Conservation (phyloP, 2,888 invertebrate species). For the Ariolimax columbianus region DNA sequence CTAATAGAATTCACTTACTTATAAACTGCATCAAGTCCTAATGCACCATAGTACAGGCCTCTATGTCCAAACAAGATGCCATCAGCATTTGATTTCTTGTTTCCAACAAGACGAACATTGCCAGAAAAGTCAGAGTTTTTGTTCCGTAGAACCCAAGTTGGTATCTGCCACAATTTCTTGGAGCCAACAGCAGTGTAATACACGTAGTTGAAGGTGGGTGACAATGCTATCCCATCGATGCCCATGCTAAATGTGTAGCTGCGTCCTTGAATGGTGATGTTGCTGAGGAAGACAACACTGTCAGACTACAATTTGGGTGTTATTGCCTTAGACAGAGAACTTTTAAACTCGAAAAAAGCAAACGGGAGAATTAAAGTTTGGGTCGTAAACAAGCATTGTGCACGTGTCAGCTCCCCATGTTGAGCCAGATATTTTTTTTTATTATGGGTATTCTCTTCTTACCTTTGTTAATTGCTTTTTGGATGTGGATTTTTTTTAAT, state of each 20-base stretch:
- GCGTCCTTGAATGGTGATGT: slow-evolving; percentile 35
- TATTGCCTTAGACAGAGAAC: too few species aligned
- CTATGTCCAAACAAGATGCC: slow-evolving; percentile 33
- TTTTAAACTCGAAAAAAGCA: too few species aligned
- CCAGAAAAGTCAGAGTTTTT: slow-evolving; percentile 8
- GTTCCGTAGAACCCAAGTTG: slow-evolving; percentile 27
- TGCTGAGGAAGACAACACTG: slow-evolving; percentile 34
- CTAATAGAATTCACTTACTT: slow-evolving; percentile 4
- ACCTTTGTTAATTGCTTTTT: too few species aligned
- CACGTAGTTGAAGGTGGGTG: slow-evolving; percentile 64
- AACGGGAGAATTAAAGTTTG: too few species aligned
- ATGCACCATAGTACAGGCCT: slow-evolving; percentile 16
- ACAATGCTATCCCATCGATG: slow-evolving; percentile 69
- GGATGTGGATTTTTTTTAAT: too few species aligned
- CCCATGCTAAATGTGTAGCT: slow-evolving; percentile 42
- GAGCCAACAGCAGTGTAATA: slow-evolving; percentile 67
- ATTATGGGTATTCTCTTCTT: too few species aligned
- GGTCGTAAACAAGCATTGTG: too few species aligned
- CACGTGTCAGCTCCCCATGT: too few species aligned
- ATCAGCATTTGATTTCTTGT: slow-evolving; percentile 32
- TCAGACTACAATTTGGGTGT: too few species aligned
- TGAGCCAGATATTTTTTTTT: too few species aligned
- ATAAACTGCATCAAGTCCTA: slow-evolving; percentile 16
- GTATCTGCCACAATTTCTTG: slow-evolving; percentile 55
- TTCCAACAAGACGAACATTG: slow-evolving; percentile 33